Evolutionary conservation across 2,113 vertebrate species (phyloP).

Genomic region (Mormoops blainvillei): DNA sequence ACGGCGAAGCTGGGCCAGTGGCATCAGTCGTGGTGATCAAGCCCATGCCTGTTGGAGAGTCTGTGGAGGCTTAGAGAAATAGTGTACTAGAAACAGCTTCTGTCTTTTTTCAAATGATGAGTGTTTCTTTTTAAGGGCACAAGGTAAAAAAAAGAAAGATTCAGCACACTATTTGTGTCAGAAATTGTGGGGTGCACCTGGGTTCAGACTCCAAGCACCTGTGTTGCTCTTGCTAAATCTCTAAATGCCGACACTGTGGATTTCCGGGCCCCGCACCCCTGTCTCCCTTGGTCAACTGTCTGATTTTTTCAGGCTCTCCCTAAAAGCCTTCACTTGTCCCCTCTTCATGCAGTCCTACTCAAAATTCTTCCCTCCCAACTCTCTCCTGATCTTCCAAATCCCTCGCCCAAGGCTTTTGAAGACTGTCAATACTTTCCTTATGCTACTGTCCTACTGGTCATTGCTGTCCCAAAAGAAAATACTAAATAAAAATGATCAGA

Average conservation of each 20-base stretch:
- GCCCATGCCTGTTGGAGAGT: neutral
- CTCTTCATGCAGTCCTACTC: neutral
- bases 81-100: neutral
- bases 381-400: neutral
- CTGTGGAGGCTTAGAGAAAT: neutral
- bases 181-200: neutral
- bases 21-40: neutral
- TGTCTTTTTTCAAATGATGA: neutral
- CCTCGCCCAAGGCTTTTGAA: neutral
- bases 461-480: conserved; percentile 21
- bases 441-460: neutral
- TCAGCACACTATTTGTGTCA: neutral
- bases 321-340: neutral
- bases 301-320: neutral
- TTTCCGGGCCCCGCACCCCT: no score
- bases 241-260: neutral
- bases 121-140: neutral
- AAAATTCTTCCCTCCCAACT: neutral
- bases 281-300: neutral
- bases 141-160: conserved; percentile 8
- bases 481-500: neutral
- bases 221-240: neutral
- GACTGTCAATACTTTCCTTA: neutral
- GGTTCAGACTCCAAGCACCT: neutral
- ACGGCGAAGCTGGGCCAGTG: neutral